These are phyloP conservation scores for Myopa tessellatipennis DNA, from an alignment of 2,888 invertebrate species.

Conservation along the genomic window DNA sequence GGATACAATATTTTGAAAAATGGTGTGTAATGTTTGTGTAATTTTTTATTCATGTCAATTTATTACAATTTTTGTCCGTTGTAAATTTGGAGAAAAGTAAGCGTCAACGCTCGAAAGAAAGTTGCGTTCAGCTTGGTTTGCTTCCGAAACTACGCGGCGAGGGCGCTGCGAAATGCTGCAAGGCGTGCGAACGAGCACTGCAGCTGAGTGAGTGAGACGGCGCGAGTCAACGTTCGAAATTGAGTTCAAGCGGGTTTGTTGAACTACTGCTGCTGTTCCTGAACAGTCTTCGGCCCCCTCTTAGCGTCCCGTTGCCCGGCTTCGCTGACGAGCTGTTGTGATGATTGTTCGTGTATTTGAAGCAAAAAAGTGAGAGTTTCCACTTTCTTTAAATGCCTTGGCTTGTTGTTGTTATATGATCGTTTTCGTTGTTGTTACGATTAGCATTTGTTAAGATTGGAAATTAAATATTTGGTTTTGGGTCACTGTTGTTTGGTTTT, in stretches of 20 bases:
- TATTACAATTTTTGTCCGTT: too few species aligned
- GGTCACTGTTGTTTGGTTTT: background rate
- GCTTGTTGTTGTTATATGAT: constrained; percentile 12
- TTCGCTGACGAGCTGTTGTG: background rate
- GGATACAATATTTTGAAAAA: too few species aligned
- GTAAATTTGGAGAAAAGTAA: constrained; percentile 14
- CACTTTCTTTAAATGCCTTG: background rate
- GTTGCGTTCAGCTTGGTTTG: constrained; percentile 7
- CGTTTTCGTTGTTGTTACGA: constrained; percentile 19
- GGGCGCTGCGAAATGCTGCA: background rate
- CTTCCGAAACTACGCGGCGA: constrained; percentile 19
- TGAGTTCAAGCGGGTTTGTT: constrained; percentile 57
- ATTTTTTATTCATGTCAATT: too few species aligned
- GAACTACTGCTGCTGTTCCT: constrained; percentile 47
- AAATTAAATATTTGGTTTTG: constrained; percentile 18
- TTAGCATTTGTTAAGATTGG: constrained; percentile 15
- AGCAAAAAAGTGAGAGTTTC: constrained; percentile 34
- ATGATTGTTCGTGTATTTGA: constrained; percentile 2
- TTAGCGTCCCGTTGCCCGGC: background rate
- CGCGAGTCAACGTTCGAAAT: constrained; percentile 57
- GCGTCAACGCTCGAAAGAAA: constrained; percentile 21
- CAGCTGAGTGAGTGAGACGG: constrained; percentile 18
- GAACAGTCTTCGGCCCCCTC: background rate
- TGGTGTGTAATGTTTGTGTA: too few species aligned
- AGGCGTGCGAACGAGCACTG: background rate